These are phyloP conservation scores for Palythoa grandiflora DNA, from an alignment of 92 coral and sea anemone genomes.

Conservation along the genomic window DNA sequence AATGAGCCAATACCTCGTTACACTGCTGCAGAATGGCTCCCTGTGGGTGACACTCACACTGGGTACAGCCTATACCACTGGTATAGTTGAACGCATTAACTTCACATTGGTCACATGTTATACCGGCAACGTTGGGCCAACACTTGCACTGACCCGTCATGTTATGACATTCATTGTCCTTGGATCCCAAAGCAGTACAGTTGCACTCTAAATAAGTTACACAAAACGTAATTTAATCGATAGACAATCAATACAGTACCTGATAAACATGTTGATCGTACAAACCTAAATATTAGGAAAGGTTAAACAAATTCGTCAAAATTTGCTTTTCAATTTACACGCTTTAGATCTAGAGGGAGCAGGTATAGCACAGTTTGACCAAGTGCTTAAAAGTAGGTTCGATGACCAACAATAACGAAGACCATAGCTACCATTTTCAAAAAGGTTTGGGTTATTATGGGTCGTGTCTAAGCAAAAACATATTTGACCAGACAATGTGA, in stretches of 20 bases:
- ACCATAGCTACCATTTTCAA: too few species aligned
- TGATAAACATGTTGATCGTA: neutral
- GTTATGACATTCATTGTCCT: constrained; percentile 69
- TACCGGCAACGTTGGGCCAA: constrained; percentile 76
- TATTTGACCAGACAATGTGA: too few species aligned
- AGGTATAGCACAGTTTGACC: too few species aligned
- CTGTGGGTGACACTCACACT: constrained; percentile 74
- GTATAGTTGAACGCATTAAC: constrained; percentile 80
- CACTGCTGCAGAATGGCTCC: constrained; percentile 83
- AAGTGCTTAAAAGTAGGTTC: too few species aligned
- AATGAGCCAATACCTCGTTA: constrained; percentile 64
- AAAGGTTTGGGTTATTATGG: too few species aligned
- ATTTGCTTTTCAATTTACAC: too few species aligned
- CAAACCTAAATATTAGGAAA: too few species aligned
- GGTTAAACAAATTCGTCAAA: too few species aligned
- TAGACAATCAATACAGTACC: neutral
- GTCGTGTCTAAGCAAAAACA: too few species aligned
- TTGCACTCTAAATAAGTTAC: constrained; percentile 69
- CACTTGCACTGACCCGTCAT: constrained; percentile 84
- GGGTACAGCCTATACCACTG: constrained; percentile 78
- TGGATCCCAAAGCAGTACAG: constrained; percentile 77
- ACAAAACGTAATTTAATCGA: neutral
- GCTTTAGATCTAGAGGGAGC: too few species aligned
- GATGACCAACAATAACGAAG: too few species aligned
- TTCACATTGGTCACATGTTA: constrained; percentile 80